Evolutionary conservation across 2,888 invertebrate genomes (phyloP), one percentile per base, ranked within the genome.

Genomic region (Drosophila mettleri): DNA sequence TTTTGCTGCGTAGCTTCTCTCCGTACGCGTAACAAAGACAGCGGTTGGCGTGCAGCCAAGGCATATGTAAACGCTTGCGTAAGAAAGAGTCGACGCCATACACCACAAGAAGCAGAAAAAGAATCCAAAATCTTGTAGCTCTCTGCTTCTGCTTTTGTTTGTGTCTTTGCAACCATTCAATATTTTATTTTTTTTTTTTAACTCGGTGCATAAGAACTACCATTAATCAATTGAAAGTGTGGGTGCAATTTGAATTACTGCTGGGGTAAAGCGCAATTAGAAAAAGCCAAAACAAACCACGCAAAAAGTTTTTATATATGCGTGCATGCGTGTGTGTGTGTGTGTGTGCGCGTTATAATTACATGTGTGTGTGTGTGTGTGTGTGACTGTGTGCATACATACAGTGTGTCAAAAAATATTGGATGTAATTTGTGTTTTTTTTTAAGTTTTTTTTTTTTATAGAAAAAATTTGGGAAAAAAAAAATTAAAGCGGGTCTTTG

Each of bases 71-170:
- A 68, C 64, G 67, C 66, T 63, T 59, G 63, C 43, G 76, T 54
- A 41, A 77, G 80, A 78, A 59, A 68, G 74, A 74, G 80, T 58
- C 69, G 55, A 57, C 80, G 57, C 62, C 71, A 70, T 66, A 39
- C n/a, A 59, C 22, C 53, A 22, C 62, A 68, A 78, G 78, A 76
- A 78, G 77, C 77, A 78, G 80, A 79, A 82, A 83, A 83, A 83
- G 86, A 88, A 83, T 88, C 74, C 69, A 77, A 78, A 67, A 69
- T 74, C 86, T 85, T 76, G 81, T 81, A 80, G 85, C 84, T 78
- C 73, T 66, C 78, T 86, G 84, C 80, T 86, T 84, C 78, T 81
- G 78, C 78, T 82, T 80, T 80, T 83, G 82, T 88, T 83, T 82
- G 88, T 82, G 82, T 82, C 86, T 83, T 88, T 83, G 70, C 70